Percentiles rank a stretch among this genome's conserved stretches.
These are phyloP conservation scores for Monopis laevigella DNA, from an alignment of 2,888 invertebrate genomes.

Conservation along the genomic window DNA sequence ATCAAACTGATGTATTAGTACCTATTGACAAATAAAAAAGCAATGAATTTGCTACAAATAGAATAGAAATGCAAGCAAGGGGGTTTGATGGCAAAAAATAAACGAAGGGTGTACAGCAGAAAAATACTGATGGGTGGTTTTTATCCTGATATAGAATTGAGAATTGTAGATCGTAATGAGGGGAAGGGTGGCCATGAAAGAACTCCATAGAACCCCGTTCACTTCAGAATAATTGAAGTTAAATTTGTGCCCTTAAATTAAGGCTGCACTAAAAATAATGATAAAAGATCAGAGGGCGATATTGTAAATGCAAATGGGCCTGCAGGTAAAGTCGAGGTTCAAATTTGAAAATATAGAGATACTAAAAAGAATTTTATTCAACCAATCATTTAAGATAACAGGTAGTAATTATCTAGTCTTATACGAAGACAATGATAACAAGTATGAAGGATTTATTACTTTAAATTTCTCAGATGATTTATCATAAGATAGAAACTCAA, in stretches of 20 bases:
- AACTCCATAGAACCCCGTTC: conserved; percentile 52
- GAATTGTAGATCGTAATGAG: conserved; percentile 57
- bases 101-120: conserved; percentile 38
- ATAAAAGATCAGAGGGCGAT: conserved; percentile 7
- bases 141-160: conserved; percentile 60
- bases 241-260: conserved; percentile 63
- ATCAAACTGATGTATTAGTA: conserved; percentile 43
- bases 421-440: too few relatives aligned
- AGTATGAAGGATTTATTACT: too few relatives aligned
- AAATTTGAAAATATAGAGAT: background rate
- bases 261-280: conserved; percentile 20
- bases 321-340: background rate
- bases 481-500: too few relatives aligned
- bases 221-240: conserved; percentile 65
- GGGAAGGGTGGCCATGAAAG: conserved; percentile 59
- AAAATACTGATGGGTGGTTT: conserved; percentile 54
- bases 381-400: too few relatives aligned
- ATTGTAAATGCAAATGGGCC: background rate
- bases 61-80: conserved; percentile 49
- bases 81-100: conserved; percentile 42
- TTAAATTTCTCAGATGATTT: too few relatives aligned
- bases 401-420: too few relatives aligned
- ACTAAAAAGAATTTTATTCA: too few relatives aligned
- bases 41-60: conserved; percentile 55
- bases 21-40: conserved; percentile 44